phyloP scores from a whole-genome alignment of 2,113 vertebrate genomes.

The Thunnus maccoyii region DNA sequence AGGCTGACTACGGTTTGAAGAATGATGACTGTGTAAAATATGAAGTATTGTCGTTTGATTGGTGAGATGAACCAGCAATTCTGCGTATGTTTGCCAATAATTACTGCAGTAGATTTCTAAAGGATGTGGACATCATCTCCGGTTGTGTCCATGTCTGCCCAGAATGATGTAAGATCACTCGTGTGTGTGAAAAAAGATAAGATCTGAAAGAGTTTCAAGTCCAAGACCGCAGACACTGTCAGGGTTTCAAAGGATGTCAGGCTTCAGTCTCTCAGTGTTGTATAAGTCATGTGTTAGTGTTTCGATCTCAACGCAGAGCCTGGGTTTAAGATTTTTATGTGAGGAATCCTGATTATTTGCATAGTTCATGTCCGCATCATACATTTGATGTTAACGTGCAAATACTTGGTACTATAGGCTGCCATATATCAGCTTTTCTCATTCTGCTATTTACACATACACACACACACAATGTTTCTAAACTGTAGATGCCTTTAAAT shows the following conservation, averaged over 20 bases:
- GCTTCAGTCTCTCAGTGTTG: slow-evolving; percentile 21
- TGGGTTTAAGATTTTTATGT: background rate
- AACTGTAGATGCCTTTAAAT: slow-evolving; percentile 61
- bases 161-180: background rate
- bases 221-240: background rate
- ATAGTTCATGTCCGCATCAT: slow-evolving; percentile 32
- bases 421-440: slow-evolving; percentile 40
- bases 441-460: slow-evolving; percentile 31
- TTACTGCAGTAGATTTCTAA: slow-evolving; percentile 8
- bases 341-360: slow-evolving; percentile 33
- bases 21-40: slow-evolving; percentile 16
- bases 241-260: slow-evolving; percentile 20
- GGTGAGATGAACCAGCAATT: slow-evolving; percentile 32
- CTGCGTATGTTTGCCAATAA: background rate
- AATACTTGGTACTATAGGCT: slow-evolving; percentile 56
- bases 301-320: slow-evolving; percentile 36
- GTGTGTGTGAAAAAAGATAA: background rate
- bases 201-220: no score
- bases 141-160: background rate
- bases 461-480: slow-evolving; percentile 6
- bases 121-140: background rate
- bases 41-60: slow-evolving; percentile 10
- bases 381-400: slow-evolving; percentile 48
- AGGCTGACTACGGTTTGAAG: slow-evolving; percentile 15
- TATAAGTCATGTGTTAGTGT: slow-evolving; percentile 38